phyloP scores from a whole-genome alignment of 2,113 vertebrate species.

The Centropus bengalensis region DNA sequence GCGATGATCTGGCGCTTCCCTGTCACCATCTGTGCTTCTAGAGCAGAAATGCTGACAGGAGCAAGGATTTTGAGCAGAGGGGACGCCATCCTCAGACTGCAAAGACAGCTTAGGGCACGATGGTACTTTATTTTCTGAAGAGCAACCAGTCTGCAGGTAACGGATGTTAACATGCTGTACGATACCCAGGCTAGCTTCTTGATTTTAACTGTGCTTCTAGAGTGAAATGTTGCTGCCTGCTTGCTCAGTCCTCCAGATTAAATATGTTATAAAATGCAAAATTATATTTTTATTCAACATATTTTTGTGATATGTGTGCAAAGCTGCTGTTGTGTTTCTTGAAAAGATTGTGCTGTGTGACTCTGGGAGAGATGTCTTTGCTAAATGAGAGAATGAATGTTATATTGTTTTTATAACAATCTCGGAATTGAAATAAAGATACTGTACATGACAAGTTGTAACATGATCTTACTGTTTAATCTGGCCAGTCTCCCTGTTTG shows the following conservation, averaged over 20 bases:
- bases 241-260: not conserved
- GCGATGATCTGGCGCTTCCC: not conserved
- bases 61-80: not conserved
- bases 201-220: not conserved
- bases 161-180: not conserved
- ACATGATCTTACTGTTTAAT: not conserved
- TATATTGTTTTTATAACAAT: not conserved
- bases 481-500: not conserved
- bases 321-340: conserved; percentile 15
- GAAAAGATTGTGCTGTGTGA: not conserved
- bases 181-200: not conserved
- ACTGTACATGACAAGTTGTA: not conserved
- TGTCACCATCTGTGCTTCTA: not conserved
- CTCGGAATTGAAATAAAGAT: conserved; percentile 33
- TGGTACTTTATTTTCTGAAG: not conserved
- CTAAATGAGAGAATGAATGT: not conserved
- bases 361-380: not conserved
- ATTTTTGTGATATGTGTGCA: not conserved
- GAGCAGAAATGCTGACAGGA: not conserved
- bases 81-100: not conserved
- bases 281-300: conserved; percentile 26
- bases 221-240: not conserved
- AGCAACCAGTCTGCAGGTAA: not conserved
- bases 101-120: not conserved
- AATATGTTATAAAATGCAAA: not conserved